A percentile compares a stretch with the other conserved stretches of the same genome.
Conservation (phyloP, 2,113 vertebrate genomes). For the Lathamus discolor region DNA sequence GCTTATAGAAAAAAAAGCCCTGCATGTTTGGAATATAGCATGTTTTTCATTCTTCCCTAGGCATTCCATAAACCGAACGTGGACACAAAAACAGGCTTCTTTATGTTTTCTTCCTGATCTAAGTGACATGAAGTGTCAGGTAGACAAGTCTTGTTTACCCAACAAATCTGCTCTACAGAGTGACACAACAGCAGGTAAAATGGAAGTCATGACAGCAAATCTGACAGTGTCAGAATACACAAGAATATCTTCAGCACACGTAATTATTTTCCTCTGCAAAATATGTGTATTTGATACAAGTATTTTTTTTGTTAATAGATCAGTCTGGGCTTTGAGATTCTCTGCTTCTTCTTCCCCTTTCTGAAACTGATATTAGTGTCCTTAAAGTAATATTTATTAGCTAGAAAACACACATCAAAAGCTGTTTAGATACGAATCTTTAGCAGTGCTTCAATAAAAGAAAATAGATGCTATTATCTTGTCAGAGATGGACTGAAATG, state of each 20-base stretch:
- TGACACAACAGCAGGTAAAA: conserved; percentile 43
- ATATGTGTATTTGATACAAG: not conserved
- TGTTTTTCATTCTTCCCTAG: conserved; percentile 47
- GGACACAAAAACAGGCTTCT: conserved; percentile 72
- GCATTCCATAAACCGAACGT: conserved; percentile 73
- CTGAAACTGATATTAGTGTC: not conserved
- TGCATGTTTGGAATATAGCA: not conserved
- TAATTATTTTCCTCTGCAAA: not conserved
- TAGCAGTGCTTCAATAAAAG: not conserved
- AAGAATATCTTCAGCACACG: not conserved
- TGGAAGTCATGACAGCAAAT: not conserved
- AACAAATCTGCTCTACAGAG: not conserved
- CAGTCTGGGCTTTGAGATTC: not conserved
- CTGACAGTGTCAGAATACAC: not conserved
- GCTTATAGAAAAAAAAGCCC: not conserved
- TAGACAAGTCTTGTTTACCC: conserved; percentile 19
- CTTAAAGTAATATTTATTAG: not conserved
- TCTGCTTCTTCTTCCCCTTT: not conserved
- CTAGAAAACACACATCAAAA: not conserved
- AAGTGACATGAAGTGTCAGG: conserved; percentile 26
- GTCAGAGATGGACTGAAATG: not conserved
- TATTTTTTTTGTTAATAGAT: not conserved
- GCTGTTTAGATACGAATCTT: not conserved
- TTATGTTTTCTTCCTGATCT: conserved; percentile 44
- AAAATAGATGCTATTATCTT: not conserved